A percentile compares a stretch with the other conserved stretches of the same genome.
Evolutionary conservation across 2,888 invertebrate genomes (phyloP).

Genomic region (Sclerodermus sp.): DNA sequence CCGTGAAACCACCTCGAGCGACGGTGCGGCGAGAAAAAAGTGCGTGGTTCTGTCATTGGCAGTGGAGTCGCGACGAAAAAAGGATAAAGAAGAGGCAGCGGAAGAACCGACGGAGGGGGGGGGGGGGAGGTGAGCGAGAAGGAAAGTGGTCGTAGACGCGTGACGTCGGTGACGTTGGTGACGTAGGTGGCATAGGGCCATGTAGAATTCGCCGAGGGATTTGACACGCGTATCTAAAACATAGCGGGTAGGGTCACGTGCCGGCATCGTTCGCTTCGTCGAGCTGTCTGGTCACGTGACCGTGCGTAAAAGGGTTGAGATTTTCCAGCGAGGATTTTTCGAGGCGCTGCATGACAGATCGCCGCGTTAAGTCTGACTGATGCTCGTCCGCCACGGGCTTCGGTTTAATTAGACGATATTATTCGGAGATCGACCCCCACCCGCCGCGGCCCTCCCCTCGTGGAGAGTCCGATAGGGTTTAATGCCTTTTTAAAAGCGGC

Average conservation of each 20-base stretch:
- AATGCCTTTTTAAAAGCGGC: conserved; percentile 53
- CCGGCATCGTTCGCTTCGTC: conserved; percentile 27
- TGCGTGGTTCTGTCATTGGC: no score
- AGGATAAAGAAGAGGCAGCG: neutral
- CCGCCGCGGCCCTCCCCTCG: conserved; percentile 13
- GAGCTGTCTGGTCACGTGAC: conserved; percentile 53
- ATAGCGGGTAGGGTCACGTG: conserved; percentile 42
- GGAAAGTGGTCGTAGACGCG: conserved; percentile 10
- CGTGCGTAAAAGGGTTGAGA: conserved; percentile 55
- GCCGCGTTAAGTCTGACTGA: conserved; percentile 54
- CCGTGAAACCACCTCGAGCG: no score
- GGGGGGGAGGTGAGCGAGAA: conserved; percentile 12
- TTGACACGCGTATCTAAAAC: conserved; percentile 57
- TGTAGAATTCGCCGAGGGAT: conserved; percentile 44
- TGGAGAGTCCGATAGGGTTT: conserved; percentile 35
- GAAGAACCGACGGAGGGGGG: neutral
- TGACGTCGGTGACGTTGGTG: neutral
- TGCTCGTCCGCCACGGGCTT: conserved; percentile 48
- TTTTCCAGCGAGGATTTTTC: conserved; percentile 43
- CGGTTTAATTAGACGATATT: conserved; percentile 55
- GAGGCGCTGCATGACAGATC: conserved; percentile 50
- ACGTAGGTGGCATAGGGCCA: conserved; percentile 5
- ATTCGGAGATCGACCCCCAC: conserved; percentile 52
- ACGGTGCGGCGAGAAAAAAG: no score
- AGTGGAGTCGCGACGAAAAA: neutral